phyloP scores from a whole-genome alignment of 2,888 invertebrate genomes.

The Rapana venosa region DNA sequence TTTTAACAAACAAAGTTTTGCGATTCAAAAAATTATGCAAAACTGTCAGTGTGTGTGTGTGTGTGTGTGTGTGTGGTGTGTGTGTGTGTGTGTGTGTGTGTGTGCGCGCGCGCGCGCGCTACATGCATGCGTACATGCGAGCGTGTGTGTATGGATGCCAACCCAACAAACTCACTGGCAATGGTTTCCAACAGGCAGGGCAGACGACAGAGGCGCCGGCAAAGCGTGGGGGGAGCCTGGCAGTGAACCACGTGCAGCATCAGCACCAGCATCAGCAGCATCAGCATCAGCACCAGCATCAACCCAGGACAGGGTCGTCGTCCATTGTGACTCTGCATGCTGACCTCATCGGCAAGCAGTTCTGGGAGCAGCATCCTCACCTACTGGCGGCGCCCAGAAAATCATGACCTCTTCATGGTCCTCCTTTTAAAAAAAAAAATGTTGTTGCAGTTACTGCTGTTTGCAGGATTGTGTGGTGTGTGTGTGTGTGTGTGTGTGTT shows the following conservation, averaged over 20 bases:
- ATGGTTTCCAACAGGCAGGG: background rate
- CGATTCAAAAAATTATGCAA: background rate
- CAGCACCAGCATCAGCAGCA: background rate
- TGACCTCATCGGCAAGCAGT: conserved; percentile 91
- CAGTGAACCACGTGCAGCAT: conserved; percentile 17
- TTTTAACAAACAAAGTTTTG: too few species aligned
- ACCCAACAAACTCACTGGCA: background rate
- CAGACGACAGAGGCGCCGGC: background rate
- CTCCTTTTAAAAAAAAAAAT: too few species aligned
- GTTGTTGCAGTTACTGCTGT: background rate
- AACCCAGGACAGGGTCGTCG: background rate
- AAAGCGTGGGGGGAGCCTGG: conserved; percentile 4
- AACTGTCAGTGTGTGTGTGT: background rate
- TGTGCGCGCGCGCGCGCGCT: background rate
- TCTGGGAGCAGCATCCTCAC: conserved; percentile 87
- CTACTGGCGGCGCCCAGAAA: conserved; percentile 59
- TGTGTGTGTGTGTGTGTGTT: background rate
- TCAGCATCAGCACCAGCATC: background rate
- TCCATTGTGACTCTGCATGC: conserved; percentile 81
- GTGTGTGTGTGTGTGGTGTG: background rate
- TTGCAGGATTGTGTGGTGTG: too few species aligned
- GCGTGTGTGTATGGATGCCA: background rate
- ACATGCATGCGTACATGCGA: too few species aligned
- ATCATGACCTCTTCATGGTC: background rate
- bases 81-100: conserved; percentile 13